Evolutionary conservation across 2,113 vertebrate genomes (phyloP).

Genomic region (Azemiops feae): DNA sequence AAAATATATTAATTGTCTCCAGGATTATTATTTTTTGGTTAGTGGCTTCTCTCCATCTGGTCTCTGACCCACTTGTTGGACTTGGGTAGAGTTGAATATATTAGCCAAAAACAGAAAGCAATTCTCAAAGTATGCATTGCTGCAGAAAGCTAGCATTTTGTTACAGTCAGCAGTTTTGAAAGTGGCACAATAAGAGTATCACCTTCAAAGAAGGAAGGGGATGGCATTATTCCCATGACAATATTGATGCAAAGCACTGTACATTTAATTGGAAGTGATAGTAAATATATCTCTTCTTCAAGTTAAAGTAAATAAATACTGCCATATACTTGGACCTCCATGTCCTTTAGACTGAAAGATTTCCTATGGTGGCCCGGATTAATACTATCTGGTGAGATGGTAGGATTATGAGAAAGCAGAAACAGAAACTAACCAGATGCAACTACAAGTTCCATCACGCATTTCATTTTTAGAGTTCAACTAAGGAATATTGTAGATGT

Average conservation of each 20-base stretch:
- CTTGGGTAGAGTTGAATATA: background rate
- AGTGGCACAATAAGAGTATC: background rate
- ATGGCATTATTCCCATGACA: background rate
- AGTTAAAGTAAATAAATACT: background rate
- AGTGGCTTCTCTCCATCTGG: background rate
- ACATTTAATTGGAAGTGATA: background rate
- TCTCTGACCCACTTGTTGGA: background rate
- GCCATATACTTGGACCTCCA: background rate
- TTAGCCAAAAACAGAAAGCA: background rate
- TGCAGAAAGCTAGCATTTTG: background rate
- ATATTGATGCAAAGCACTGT: background rate
- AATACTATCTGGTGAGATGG: background rate
- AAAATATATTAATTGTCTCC: background rate
- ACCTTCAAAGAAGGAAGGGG: constrained; percentile 6
- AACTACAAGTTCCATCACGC: background rate
- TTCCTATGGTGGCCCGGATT: background rate
- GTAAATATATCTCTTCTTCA: background rate
- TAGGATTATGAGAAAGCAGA: background rate
- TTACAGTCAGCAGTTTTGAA: background rate
- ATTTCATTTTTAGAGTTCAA: background rate
- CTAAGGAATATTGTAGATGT: background rate
- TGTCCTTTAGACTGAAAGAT: background rate
- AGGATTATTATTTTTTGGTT: background rate
- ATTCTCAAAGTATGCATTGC: background rate
- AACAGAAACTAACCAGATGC: background rate